Evolutionary conservation across 2,888 invertebrate genomes (phyloP), one percentile per base, ranked within the genome.

Genomic region (Amphipyra tragopoginis): DNA sequence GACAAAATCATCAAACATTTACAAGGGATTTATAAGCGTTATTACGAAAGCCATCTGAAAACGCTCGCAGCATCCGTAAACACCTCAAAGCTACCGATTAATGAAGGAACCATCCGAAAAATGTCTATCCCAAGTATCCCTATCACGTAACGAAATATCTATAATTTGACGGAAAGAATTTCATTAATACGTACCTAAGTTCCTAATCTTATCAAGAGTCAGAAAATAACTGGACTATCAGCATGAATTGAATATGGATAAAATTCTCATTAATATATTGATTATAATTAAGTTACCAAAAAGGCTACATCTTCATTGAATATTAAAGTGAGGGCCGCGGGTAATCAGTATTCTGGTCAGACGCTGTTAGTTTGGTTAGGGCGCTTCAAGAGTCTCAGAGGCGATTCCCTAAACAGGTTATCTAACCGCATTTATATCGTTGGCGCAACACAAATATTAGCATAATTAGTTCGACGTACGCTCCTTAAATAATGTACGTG

Each of bases 321-420:
- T 90, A 89, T 90, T 87, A 83, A 83, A 87, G 80, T 63, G 76
- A 77, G 79, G 79, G 80, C 72, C 73, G 71, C 60, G 74, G 66
- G 73, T 86, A 75, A 90, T 93, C 86, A 89, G 88, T 92, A 93
- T 93, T 92, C 93, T 77, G 82, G 84, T 87, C 91, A 85, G 88
- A 79, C 70, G 69, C 83, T 78, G 88, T 88, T 91, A 91, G 91
- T 90, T 91, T 87, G 88, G 89, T 89, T 89, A 88, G 90, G 89
- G 85, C 79, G 86, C 83, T 85, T 86, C 86, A 85, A 86, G 87
- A 90, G 88, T 86, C 90, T 86, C 87, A 57, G 71, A 86, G 89
- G 90, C 88, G 86, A 91, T 91, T 91, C 90, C 89, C 89, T 93
- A 91, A 93, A 86, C 90, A 90, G 88, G 90, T 93, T 94, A 91